Evolutionary conservation across 1,140 invertebrate genomes (phyloP).

Genomic region (Holcopasites calliopsidis): DNA sequence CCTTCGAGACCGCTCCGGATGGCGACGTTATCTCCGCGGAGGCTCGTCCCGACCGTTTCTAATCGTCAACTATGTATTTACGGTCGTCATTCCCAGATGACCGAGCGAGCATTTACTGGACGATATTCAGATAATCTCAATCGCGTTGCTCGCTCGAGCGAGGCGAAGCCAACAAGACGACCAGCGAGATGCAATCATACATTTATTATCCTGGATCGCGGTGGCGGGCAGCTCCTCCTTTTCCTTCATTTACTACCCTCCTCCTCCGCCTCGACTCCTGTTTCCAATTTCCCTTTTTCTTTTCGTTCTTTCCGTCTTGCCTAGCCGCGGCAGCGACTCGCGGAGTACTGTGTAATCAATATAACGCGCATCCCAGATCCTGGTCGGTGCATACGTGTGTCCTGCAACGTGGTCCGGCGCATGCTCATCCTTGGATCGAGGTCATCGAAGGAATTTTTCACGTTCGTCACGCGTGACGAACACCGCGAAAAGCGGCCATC

Average conservation of each 20-base stretch:
- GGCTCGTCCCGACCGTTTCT: background rate
- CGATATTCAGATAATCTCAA: slow-evolving; percentile 67
- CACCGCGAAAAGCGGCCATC: background rate
- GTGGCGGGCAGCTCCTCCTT: background rate
- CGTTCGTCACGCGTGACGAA: slow-evolving; percentile 20
- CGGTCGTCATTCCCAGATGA: slow-evolving; percentile 28
- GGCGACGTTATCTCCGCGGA: background rate
- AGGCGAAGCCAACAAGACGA: slow-evolving; percentile 55
- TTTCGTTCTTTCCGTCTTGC: background rate
- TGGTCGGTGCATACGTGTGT: slow-evolving; percentile 3
- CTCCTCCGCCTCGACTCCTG: background rate
- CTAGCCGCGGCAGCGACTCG: slow-evolving; percentile 10
- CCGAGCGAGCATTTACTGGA: slow-evolving; percentile 34
- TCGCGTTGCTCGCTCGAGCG: slow-evolving; percentile 57
- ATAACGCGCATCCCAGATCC: slow-evolving; percentile 26
- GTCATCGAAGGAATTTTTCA: slow-evolving; percentile 27
- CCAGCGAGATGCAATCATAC: slow-evolving; percentile 62
- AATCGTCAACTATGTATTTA: slow-evolving; percentile 35
- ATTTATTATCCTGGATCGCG: slow-evolving; percentile 62
- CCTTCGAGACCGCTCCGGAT: no score
- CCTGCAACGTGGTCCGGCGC: slow-evolving; percentile 22
- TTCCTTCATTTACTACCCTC: background rate
- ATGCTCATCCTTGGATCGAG: slow-evolving; percentile 45
- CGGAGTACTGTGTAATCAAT: slow-evolving; percentile 49
- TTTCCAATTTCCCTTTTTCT: background rate